These are phyloP conservation scores for Calyptommatus sinebrachiatus DNA, from an alignment of 2,113 vertebrate species.

Conservation along the genomic window DNA sequence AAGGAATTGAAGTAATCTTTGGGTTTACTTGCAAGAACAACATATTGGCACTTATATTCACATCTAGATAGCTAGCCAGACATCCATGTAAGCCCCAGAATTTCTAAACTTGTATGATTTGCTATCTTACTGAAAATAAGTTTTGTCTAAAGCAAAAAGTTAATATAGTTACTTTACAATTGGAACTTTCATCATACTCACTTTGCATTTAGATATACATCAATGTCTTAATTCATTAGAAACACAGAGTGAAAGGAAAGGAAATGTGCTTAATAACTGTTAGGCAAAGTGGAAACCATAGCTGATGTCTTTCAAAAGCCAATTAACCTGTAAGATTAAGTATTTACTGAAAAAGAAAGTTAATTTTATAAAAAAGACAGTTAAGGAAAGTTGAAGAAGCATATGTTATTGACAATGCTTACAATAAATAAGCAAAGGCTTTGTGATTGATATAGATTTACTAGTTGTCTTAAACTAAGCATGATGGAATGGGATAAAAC, in stretches of 20 bases:
- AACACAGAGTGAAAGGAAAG: slow-evolving; percentile 31
- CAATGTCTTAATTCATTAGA: neutral
- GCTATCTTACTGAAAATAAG: slow-evolving; percentile 47
- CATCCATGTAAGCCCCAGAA: slow-evolving; percentile 55
- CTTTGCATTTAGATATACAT: slow-evolving; percentile 20
- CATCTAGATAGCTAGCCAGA: slow-evolving; percentile 50
- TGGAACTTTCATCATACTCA: slow-evolving; percentile 42
- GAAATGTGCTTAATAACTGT: slow-evolving; percentile 42
- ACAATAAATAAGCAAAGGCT: neutral
- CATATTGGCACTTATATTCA: slow-evolving; percentile 60
- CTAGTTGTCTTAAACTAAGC: neutral
- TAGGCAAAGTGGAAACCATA: slow-evolving; percentile 13
- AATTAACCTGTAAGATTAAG: slow-evolving; percentile 20
- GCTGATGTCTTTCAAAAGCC: neutral
- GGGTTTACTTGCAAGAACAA: slow-evolving; percentile 62
- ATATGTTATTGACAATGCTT: neutral
- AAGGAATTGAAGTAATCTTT: slow-evolving; percentile 57
- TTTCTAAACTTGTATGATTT: slow-evolving; percentile 60
- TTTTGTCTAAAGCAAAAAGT: slow-evolving; percentile 60
- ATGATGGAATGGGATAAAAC: neutral
- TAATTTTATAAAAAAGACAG: neutral
- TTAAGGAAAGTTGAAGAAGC: neutral
- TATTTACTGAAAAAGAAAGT: neutral
- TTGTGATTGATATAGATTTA: neutral
- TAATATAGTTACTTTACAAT: slow-evolving; percentile 47